A percentile compares a stretch with the other conserved stretches of the same genome.
phyloP scores from a whole-genome alignment of 2,113 vertebrate species.

The Shinisaurus crocodilurus region DNA sequence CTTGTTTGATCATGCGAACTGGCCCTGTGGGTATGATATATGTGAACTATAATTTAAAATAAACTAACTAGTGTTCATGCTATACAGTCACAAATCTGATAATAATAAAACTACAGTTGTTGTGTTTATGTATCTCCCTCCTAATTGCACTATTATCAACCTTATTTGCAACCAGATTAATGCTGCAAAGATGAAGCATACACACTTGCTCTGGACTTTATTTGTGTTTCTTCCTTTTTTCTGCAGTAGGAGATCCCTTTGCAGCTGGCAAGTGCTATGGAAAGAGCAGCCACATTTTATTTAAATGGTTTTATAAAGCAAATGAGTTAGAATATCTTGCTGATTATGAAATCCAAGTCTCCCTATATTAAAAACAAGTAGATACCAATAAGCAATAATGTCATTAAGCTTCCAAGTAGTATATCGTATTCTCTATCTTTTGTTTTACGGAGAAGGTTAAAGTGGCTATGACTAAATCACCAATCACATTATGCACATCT shows the following conservation, averaged over 20 bases:
- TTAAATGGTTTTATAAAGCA: constrained; percentile 40
- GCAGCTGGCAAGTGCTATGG: background rate
- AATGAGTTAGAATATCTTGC: constrained; percentile 29
- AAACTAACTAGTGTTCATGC: constrained; percentile 46
- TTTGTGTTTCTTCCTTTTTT: background rate
- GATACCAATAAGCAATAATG: constrained; percentile 42
- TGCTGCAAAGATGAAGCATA: constrained; percentile 37
- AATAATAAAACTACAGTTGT: constrained; percentile 43
- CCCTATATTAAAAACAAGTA: constrained; percentile 45
- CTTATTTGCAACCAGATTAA: constrained; percentile 37
- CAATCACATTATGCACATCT: constrained; percentile 51
- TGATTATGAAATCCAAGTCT: background rate
- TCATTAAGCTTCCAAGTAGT: constrained; percentile 40
- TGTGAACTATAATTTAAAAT: constrained; percentile 22
- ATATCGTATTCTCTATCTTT: constrained; percentile 43
- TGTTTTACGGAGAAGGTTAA: constrained; percentile 49
- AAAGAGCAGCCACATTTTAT: constrained; percentile 46
- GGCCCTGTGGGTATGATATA: background rate
- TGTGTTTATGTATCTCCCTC: constrained; percentile 5
- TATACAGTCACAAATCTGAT: constrained; percentile 38
- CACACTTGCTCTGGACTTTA: constrained; percentile 35
- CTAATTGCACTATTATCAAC: constrained; percentile 41
- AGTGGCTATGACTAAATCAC: constrained; percentile 37
- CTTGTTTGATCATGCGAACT: no score
- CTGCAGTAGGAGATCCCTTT: constrained; percentile 44